These are phyloP conservation scores for Chesias legatella DNA, from an alignment of 2,888 invertebrate genomes.

Conservation along the genomic window DNA sequence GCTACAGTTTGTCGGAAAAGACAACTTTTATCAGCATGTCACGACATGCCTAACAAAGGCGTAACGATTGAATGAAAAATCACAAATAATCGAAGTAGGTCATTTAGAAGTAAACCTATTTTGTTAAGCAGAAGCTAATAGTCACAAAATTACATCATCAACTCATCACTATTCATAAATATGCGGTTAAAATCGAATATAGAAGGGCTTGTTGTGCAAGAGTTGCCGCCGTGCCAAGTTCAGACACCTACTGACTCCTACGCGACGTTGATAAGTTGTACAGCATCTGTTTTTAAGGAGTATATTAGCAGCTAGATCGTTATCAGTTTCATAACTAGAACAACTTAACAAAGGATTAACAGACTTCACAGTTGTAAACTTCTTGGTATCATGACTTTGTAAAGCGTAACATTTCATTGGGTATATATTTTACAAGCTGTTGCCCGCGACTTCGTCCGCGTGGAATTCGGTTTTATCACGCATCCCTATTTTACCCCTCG, in stretches of 20 bases:
- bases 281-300: constrained; percentile 32
- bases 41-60: neutral
- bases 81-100: neutral
- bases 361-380: neutral
- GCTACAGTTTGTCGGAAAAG: too few relatives aligned
- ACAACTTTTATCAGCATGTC: neutral
- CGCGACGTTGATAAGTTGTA: constrained; percentile 41
- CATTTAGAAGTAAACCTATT: neutral
- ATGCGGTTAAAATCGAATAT: constrained; percentile 36
- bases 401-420: constrained; percentile 22
- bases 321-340: constrained; percentile 7
- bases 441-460: too few relatives aligned
- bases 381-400: constrained; percentile 1
- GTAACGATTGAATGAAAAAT: too few relatives aligned
- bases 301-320: constrained; percentile 22
- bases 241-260: constrained; percentile 64
- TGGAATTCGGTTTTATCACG: too few relatives aligned
- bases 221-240: constrained; percentile 56
- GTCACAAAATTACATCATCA: constrained; percentile 9
- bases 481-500: too few relatives aligned
- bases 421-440: too few relatives aligned
- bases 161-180: constrained; percentile 9
- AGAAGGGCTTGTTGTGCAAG: constrained; percentile 63
- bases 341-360: neutral
- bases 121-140: constrained; percentile 9